Evolutionary conservation across 2,888 invertebrate species (phyloP).

Genomic region (Eudasyphora cyanicolor): DNA sequence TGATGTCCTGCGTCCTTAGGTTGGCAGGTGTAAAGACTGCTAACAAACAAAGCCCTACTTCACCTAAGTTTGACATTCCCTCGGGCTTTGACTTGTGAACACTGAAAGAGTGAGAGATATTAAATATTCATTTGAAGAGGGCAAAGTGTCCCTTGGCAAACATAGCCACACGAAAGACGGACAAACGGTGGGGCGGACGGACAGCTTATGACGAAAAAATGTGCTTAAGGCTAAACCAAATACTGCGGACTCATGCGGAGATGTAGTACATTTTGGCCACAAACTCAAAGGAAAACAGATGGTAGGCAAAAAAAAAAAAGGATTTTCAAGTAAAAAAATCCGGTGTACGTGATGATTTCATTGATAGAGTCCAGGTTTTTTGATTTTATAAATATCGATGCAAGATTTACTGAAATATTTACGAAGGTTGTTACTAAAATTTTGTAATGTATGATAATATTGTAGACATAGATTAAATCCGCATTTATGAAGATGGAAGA

Average conservation of each 20-base stretch:
- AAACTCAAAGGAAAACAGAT: neutral
- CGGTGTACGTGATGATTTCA: too few relatives aligned
- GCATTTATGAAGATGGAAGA: too few relatives aligned
- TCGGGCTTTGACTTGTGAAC: neutral
- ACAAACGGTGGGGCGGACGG: neutral
- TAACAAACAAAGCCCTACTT: neutral
- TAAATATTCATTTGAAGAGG: slow-evolving; percentile 39
- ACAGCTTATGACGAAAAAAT: slow-evolving; percentile 6
- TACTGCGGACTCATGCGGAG: neutral
- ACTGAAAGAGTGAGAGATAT: neutral
- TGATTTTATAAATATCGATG: too few relatives aligned
- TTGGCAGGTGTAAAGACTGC: neutral
- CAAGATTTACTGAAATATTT: too few relatives aligned
- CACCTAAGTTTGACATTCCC: neutral
- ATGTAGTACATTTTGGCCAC: neutral
- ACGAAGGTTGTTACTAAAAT: too few relatives aligned
- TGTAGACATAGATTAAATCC: too few relatives aligned
- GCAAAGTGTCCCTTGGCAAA: slow-evolving; percentile 18
- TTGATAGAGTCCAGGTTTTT: too few relatives aligned
- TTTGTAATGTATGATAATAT: too few relatives aligned
- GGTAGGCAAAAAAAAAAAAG: neutral
- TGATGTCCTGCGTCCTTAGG: too few relatives aligned
- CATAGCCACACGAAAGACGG: slow-evolving; percentile 21
- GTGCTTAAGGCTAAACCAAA: neutral
- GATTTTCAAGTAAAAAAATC: too few relatives aligned